Evolutionary conservation across 1,140 invertebrate genomes (phyloP).

Genomic region (Laodelphax striatellus): DNA sequence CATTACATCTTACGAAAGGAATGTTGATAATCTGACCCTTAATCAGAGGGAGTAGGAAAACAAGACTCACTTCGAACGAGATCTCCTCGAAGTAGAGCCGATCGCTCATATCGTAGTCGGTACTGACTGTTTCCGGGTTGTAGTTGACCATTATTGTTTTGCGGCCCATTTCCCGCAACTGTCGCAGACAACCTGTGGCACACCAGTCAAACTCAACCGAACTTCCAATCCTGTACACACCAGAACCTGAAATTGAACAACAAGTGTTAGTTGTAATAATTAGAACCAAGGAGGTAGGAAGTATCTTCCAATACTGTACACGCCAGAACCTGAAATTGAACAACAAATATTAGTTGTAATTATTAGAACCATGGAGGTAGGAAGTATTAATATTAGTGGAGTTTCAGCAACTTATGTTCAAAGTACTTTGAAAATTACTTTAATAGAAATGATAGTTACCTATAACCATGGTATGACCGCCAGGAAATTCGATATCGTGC

Average conservation of each 20-base stretch:
- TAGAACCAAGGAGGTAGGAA: no score
- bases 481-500: slow-evolving; percentile 78
- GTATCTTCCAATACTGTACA: slow-evolving; percentile 98
- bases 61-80: slow-evolving; percentile 78
- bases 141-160: slow-evolving; percentile 99
- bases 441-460: slow-evolving; percentile 35
- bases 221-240: slow-evolving; percentile 96
- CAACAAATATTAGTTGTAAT: no score
- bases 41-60: no score
- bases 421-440: no score
- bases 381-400: no score
- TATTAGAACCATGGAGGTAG: no score
- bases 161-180: slow-evolving; percentile 69
- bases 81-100: slow-evolving; percentile 98
- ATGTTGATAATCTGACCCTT: no score
- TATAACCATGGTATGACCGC: slow-evolving; percentile 70
- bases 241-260: slow-evolving; percentile 52
- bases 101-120: slow-evolving; percentile 99
- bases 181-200: slow-evolving; percentile 89
- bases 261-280: no score
- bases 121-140: slow-evolving; percentile 98
- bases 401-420: no score
- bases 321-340: slow-evolving; percentile 67
- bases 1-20: no score
- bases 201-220: slow-evolving; percentile 99